Evolutionary conservation across 2,888 invertebrate species (phyloP), one percentile per base, ranked within the genome.

Genomic region (Punctoribates punctum): DNA sequence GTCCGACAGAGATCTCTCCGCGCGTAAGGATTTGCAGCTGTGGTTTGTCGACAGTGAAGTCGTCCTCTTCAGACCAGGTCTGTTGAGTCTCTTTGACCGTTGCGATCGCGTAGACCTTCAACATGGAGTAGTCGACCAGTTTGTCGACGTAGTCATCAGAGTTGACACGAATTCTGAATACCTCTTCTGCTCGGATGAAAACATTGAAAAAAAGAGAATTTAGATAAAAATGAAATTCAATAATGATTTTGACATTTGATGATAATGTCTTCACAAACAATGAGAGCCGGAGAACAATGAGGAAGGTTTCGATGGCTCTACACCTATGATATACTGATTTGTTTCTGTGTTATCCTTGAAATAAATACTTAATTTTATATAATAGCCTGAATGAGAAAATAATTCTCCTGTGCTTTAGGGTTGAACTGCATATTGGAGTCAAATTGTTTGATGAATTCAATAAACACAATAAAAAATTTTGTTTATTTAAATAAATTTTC

Each of bases 41-140:
- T 0, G 93, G 92, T 82, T 90, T 90, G 42, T 90, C 84, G 8
- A 93, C 87, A 83, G 91, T 89, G 85, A 92, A 91, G 84, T 92
- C 91, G 81, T 92, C 92, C 81, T 92, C 91, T 79, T 90, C 91
- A 0, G 90, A 89, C 90, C 91, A 93, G 1, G 91, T 89, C 83
- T 92, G 92, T 75, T 88, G 89, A 20, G 93, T 93, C 83, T 93
- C 92, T 75, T 87, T 86, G 0, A 93, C 92, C n/a, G 89, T 88
- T 23, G 90, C 90, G 83, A 91, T 89, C 4, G 89, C 89, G 80
- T 89, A 89, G 77, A 91, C 88, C 84, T 90, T 90, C 76, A 91
- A 86, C 85, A 89, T 87, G 73, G 88, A 86, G 81, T 90, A 89
- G 81, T 91, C 91, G 0, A 89, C 89, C 79, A 91, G 82, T 82